Evolutionary conservation across 1,140 invertebrate species (phyloP).

Genomic region (Luehdorfia chinensis): DNA sequence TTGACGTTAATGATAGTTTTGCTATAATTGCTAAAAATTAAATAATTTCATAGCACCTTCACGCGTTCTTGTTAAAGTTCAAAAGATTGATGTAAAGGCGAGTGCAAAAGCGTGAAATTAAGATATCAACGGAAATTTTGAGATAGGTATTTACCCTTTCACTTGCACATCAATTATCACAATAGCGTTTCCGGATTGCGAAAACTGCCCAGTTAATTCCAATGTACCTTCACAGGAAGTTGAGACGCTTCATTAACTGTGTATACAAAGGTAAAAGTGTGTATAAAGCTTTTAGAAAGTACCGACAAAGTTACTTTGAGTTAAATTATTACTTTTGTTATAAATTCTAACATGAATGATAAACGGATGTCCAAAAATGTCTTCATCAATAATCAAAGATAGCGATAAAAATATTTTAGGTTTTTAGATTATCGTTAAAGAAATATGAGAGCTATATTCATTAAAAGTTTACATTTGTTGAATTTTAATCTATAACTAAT

Average conservation of each 20-base stretch:
- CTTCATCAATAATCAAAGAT: neutral
- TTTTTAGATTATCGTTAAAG: too few species aligned
- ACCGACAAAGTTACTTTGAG: conserved; percentile 39
- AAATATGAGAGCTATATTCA: too few species aligned
- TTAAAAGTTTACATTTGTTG: too few species aligned
- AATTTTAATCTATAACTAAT: too few species aligned
- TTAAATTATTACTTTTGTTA: conserved; percentile 25
- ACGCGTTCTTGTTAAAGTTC: too few species aligned
- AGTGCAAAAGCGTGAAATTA: neutral
- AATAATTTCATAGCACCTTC: too few species aligned
- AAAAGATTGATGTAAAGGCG: neutral
- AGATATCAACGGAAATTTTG: neutral
- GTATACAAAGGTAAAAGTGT: conserved; percentile 36
- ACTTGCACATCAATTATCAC: conserved; percentile 33
- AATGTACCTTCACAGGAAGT: conserved; percentile 48
- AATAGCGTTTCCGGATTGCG: conserved; percentile 65
- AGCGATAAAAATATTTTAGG: too few species aligned
- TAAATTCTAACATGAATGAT: conserved; percentile 14
- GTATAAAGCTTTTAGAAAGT: conserved; percentile 39
- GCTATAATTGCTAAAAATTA: too few species aligned
- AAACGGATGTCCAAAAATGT: neutral
- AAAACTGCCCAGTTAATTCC: conserved; percentile 46
- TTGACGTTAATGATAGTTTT: too few species aligned
- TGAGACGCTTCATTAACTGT: conserved; percentile 52
- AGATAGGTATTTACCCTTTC: conserved; percentile 48